These are phyloP conservation scores for Propsilocerus akamusi DNA, from an alignment of 1,140 invertebrate species.

Conservation along the genomic window DNA sequence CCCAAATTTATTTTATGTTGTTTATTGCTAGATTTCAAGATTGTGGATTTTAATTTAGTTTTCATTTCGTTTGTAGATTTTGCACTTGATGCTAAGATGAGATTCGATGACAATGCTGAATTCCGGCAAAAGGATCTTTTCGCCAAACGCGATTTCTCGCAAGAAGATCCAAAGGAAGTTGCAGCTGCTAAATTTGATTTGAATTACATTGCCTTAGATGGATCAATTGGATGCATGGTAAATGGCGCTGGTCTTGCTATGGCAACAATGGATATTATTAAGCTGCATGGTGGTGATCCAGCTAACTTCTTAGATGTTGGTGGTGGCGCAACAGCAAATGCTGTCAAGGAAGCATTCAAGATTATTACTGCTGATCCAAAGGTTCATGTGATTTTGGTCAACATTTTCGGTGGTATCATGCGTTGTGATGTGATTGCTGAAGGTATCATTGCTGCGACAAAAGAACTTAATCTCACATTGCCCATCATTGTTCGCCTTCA, in stretches of 20 bases:
- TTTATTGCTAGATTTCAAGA: too few species aligned
- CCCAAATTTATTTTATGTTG: too few species aligned
- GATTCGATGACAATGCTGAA: constrained; percentile 91
- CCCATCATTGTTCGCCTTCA: constrained; percentile 81
- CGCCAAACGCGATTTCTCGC: constrained; percentile 64
- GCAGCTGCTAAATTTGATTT: constrained; percentile 81
- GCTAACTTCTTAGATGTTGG: constrained; percentile 97
- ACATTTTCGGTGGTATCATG: constrained; percentile 82
- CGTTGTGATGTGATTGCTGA: constrained; percentile 91
- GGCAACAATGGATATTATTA: constrained; percentile 97
- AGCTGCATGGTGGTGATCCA: constrained; percentile 82
- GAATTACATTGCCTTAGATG: constrained; percentile 94
- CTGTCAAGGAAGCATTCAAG: constrained; percentile 94
- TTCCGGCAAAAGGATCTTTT: constrained; percentile 89
- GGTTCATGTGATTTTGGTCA: constrained; percentile 49
- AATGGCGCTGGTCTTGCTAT: constrained; percentile 95
- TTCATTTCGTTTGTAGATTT: constrained; percentile 57
- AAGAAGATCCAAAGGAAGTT: constrained; percentile 88
- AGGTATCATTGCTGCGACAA: constrained; percentile 80
- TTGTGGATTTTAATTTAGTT: too few species aligned
- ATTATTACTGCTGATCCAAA: constrained; percentile 71
- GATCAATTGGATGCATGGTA: constrained; percentile 64
- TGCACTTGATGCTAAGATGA: constrained; percentile 85
- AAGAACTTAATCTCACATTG: constrained; percentile 69
- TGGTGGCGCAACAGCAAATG: constrained; percentile 81